Percentiles rank a stretch among this genome's conserved stretches.
These are phyloP conservation scores for Diplosoma virens DNA, from an alignment of 23 tunicate genomes.

Conservation along the genomic window DNA sequence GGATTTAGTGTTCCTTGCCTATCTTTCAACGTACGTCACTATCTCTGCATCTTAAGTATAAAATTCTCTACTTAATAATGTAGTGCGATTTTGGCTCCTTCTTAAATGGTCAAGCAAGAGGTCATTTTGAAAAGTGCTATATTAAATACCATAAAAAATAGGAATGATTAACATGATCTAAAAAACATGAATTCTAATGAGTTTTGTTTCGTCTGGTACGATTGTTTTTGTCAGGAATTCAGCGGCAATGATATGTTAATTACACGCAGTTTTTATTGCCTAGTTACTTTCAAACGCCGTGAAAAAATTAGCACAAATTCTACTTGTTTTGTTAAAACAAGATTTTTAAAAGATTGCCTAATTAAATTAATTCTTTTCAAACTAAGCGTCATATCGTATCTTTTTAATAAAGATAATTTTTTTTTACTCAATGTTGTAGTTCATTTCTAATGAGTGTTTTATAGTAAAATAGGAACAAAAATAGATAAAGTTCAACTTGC, in stretches of 20 bases:
- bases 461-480: too few species aligned
- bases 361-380: too few species aligned
- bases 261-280: constrained; percentile 6
- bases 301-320: too few species aligned
- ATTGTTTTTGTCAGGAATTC: constrained; percentile 1
- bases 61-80: not conserved
- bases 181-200: not conserved
- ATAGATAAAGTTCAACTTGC: too few species aligned
- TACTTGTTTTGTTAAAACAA: too few species aligned
- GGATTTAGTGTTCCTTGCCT: not conserved
- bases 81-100: not conserved
- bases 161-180: not conserved
- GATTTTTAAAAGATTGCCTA: too few species aligned
- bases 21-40: not conserved
- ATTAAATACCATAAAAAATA: not conserved
- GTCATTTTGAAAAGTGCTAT: not conserved
- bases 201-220: not conserved
- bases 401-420: too few species aligned
- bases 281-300: not conserved
- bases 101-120: constrained; percentile 5
- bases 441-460: too few species aligned
- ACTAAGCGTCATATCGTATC: too few species aligned
- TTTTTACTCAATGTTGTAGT: too few species aligned
- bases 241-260: not conserved
- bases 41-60: not conserved